Evolutionary conservation across 2,797 vertebrate species (phyloP), one percentile per base, ranked within the genome.

Genomic region (Urosaurus nigricauda): DNA sequence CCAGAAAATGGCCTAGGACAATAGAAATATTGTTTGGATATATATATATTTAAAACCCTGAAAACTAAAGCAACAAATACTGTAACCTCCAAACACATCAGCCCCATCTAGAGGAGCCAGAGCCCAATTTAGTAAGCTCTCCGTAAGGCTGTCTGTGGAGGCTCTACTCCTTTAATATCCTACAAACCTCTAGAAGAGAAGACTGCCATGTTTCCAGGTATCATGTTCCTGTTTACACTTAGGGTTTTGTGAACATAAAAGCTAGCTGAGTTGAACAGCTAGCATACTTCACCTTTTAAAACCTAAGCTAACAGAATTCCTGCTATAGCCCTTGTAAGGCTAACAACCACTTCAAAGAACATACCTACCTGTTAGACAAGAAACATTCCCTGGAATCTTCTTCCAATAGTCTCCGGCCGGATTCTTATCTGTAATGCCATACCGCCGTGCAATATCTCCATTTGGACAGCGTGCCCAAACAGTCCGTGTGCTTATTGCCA

Each of bases 321-420:
- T 84, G 77, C 70, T 88, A 87, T 63, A 91, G 81, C 12, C 71
- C 63, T 32, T 60, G 21, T 35, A 80, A 68, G 12, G 17, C 2
- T 14, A 47, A 14, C 0, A 2, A 82, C 24, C 47, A 29, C 2
- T 47, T 86, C 0, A 11, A n/a, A 86, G 26, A 87, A 85, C 13
- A 70, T 84, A 93, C 97, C 97, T 92, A 97, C 99, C 98, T 95
- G 98, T 98, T 83, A 99, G 93, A 93, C 97, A 99, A 3, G 96
- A 95, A 88, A 97, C 96, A 0, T 91, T 96, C 16, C 99, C 99
- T 0, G 99, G 99, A 74, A 98, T 98, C 93, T 98, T 99, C 94
- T 99, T 99, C 99, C 99, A 99, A 96, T 99, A 99, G 88, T 99
- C 99, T 84, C 99, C 99, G 0, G 98, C 98, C 0, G 98, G 97